Conservation (phyloP, 2,888 invertebrate species). For the Anagyrus pseudococci region DNA sequence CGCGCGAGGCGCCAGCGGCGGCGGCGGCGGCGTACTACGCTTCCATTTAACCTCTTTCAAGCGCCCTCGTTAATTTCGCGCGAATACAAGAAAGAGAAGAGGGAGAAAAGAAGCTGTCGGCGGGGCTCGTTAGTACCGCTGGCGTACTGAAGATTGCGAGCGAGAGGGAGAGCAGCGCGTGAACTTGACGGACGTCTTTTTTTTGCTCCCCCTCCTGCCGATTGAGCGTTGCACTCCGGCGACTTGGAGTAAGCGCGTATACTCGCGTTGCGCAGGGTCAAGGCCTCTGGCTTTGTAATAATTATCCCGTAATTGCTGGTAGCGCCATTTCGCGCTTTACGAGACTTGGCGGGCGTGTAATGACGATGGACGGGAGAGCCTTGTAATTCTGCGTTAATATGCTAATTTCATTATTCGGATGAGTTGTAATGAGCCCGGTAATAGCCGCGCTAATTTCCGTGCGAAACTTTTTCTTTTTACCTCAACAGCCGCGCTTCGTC, state of each 20-base stretch:
- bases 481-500: too few species aligned
- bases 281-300: background rate
- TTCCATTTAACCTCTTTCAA: background rate
- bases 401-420: background rate
- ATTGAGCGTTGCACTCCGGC: background rate
- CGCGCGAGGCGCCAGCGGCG: too few species aligned
- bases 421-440: too few species aligned
- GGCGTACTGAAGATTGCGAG: too few species aligned
- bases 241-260: background rate
- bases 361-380: too few species aligned
- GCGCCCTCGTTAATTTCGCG: background rate
- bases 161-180: background rate
- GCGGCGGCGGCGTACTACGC: too few species aligned
- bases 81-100: conserved; percentile 7
- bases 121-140: conserved; percentile 5
- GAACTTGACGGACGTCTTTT: conserved; percentile 1
- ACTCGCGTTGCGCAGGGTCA: background rate
- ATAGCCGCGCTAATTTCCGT: too few species aligned
- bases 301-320: conserved; percentile 18
- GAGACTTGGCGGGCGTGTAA: background rate
- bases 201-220: too few species aligned
- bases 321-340: background rate
- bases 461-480: too few species aligned
- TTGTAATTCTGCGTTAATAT: too few species aligned
- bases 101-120: conserved; percentile 1